Evolutionary conservation across 2,797 vertebrate genomes (phyloP).

Genomic region (Vespertilio murinus): DNA sequence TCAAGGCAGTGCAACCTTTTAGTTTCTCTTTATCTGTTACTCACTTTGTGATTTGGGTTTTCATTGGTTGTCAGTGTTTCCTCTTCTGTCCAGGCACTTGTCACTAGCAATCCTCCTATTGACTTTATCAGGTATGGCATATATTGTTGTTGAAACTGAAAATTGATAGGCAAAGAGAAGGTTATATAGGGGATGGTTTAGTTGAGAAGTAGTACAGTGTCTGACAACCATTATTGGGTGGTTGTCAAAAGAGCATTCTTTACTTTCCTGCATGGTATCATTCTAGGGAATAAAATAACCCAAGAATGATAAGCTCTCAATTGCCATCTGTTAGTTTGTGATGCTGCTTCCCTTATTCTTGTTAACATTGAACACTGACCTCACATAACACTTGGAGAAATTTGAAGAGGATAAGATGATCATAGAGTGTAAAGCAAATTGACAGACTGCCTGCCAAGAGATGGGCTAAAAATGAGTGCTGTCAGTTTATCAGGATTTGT

Average conservation of each 20-base stretch:
- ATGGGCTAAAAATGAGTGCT: constrained; percentile 38
- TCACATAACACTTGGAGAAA: constrained; percentile 44
- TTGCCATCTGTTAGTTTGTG: constrained; percentile 68
- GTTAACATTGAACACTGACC: constrained; percentile 52
- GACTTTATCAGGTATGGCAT: not conserved
- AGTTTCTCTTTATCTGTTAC: not conserved
- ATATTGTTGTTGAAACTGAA: constrained; percentile 31
- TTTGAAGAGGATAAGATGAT: constrained; percentile 59
- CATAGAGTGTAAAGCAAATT: constrained; percentile 50
- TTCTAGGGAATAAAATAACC: constrained; percentile 65
- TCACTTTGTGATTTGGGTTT: constrained; percentile 17
- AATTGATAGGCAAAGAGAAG: constrained; percentile 30
- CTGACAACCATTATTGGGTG: constrained; percentile 55
- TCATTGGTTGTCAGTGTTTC: not conserved
- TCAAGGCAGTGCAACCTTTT: not conserved
- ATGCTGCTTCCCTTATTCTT: constrained; percentile 43
- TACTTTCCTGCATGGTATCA: constrained; percentile 15
- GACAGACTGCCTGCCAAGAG: constrained; percentile 17
- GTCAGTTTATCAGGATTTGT: constrained; percentile 33
- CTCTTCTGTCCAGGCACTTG: constrained; percentile 24
- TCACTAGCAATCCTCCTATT: not conserved
- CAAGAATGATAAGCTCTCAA: constrained; percentile 60
- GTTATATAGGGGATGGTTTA: constrained; percentile 49
- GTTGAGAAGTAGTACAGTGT: constrained; percentile 19
- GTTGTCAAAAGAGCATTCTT: constrained; percentile 54